phyloP scores from a whole-genome alignment of 2,797 vertebrate genomes.

The Brotula barbata region DNA sequence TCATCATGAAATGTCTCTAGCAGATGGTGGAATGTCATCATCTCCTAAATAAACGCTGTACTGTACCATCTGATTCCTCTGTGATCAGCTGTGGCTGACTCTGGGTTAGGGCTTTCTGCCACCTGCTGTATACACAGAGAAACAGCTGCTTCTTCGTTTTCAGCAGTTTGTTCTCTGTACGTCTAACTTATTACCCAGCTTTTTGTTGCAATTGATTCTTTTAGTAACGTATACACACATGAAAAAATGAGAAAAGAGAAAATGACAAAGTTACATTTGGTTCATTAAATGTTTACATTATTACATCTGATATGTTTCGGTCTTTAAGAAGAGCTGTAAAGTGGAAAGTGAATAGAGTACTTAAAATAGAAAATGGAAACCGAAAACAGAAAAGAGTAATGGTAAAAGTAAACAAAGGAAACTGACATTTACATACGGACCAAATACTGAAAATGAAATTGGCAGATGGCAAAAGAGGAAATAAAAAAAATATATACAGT shows the following conservation, averaged over 20 bases:
- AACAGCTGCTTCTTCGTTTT: conserved; percentile 10
- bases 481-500: no score
- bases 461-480: no score
- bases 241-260: background rate
- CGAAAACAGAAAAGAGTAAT: background rate
- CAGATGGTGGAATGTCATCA: background rate
- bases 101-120: conserved; percentile 54
- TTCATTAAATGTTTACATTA: no score
- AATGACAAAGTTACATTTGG: no score
- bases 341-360: background rate
- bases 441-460: no score
- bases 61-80: conserved; percentile 3
- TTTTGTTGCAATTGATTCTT: background rate
- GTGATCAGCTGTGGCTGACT: background rate
- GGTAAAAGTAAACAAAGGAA: background rate
- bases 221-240: no score
- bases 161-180: background rate
- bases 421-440: background rate
- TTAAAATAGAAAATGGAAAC: background rate
- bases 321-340: background rate
- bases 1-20: background rate
- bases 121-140: conserved; percentile 57
- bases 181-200: background rate
- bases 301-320: no score
- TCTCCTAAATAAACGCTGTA: conserved; percentile 4